Evolutionary conservation across 2,888 invertebrate genomes (phyloP), one percentile per base, ranked within the genome.

Genomic region (Dynastes grantii): DNA sequence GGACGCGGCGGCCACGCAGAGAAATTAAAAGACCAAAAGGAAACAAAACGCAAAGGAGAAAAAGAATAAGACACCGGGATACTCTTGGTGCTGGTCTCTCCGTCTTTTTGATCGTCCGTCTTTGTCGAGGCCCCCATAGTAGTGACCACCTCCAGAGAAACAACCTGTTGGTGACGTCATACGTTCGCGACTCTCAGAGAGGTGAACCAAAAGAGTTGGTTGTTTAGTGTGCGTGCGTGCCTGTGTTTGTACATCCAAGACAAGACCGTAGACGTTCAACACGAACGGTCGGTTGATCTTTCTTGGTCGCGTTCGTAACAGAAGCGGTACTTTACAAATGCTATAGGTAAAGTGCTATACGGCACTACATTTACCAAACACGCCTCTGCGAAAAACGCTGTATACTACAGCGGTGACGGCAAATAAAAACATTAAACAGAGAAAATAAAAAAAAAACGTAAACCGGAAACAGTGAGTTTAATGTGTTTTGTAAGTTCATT

Each of bases 141-240:
- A 85, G 85, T 83, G 85, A 84, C 87, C 87, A 86, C 87, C 87
- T 84, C 85, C 82, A 85, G 84, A 85, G 85, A 83, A 82, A 84
- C 85, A 85, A 86, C 87, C 87, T 86, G 87, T 86, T 85, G 84
- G 85, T 87, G 87, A 87, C 87, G 87, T 87, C 87, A 87, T 82
- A 80, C 80, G 80, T 79, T 76, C 67, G 79, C 80, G 80, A 79
- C 70, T 76, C 71, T 80, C 78, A 73, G 55, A 64, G 71, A 79
- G 80, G 76, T 67, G 79, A 77, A 77, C 78, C 80, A 63, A 78
- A 58, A 73, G 73, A 70, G 61, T 71, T 71, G 55, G 55, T 29
- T 71, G 71, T 71, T 71, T 71, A 55, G 71, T 71, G 55, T 55
- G 71, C 71, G 71, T 71, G 71, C 37, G 22, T 58, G 32, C 40